These are phyloP conservation scores for Polydrusus cervinus DNA, from an alignment of 2,888 invertebrate species.

Conservation along the genomic window DNA sequence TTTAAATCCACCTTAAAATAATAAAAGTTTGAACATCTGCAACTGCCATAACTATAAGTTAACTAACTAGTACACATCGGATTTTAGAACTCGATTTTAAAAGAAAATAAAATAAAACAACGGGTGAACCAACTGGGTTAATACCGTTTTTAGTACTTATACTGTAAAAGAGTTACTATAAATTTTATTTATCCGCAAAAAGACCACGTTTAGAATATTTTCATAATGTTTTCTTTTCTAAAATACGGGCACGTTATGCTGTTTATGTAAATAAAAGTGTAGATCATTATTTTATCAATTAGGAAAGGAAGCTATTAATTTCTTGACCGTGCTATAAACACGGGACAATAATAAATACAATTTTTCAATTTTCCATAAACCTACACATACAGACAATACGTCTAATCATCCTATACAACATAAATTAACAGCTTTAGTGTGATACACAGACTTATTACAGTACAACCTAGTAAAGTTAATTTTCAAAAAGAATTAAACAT, in stretches of 20 bases:
- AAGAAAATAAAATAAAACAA: slow-evolving; percentile 14
- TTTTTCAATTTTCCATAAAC: too few species aligned
- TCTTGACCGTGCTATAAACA: too few species aligned
- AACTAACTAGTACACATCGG: slow-evolving; percentile 7
- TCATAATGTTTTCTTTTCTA: background rate
- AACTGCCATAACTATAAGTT: slow-evolving; percentile 9
- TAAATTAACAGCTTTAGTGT: too few species aligned
- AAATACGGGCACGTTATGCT: background rate
- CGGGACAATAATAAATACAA: too few species aligned
- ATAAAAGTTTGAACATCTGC: slow-evolving; percentile 7
- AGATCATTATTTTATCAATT: too few species aligned
- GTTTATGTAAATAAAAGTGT: background rate
- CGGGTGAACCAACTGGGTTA: slow-evolving; percentile 1
- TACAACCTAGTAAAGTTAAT: too few species aligned
- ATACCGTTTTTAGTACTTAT: background rate
- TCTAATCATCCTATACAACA: too few species aligned
- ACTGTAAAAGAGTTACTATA: background rate
- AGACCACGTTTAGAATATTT: background rate
- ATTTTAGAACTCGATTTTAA: slow-evolving; percentile 1
- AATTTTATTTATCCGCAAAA: background rate
- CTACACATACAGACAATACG: too few species aligned
- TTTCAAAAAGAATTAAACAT: too few species aligned
- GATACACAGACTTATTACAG: too few species aligned
- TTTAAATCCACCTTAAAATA: background rate
- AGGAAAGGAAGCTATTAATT: too few species aligned